Conservation (phyloP, 1,140 invertebrate species). For the Oryctes rhinoceros region DNA sequence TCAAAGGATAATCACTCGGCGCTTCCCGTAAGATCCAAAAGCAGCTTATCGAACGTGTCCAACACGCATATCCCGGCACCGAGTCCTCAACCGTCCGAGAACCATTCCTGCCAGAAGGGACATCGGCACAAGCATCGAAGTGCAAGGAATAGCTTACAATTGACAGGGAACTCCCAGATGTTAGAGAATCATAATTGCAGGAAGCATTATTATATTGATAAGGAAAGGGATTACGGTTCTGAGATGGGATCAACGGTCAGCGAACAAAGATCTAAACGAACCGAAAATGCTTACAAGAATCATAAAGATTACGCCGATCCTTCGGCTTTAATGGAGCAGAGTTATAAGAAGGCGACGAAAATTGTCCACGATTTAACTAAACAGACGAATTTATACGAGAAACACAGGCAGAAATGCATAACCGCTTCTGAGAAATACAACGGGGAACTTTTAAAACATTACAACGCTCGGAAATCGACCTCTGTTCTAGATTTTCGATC, state of each 20-base stretch:
- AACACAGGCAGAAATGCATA: constrained; percentile 57
- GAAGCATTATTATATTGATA: constrained; percentile 55
- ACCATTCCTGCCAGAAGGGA: constrained; percentile 56
- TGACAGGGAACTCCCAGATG: constrained; percentile 54
- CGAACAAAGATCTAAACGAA: constrained; percentile 55
- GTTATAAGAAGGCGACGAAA: constrained; percentile 59
- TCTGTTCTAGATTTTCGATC: constrained; percentile 59
- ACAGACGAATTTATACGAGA: constrained; percentile 56
- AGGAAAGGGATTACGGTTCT: constrained; percentile 64
- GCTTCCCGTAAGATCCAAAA: constrained; percentile 64
- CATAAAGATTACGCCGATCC: constrained; percentile 50
- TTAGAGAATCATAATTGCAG: constrained; percentile 54
- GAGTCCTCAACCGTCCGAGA: constrained; percentile 50
- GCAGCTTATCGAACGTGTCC: constrained; percentile 66
- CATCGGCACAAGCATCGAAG: constrained; percentile 57
- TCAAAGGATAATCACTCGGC: constrained; percentile 60
- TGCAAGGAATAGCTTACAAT: constrained; percentile 62
- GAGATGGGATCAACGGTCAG: constrained; percentile 65
- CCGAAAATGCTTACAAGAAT: constrained; percentile 47
- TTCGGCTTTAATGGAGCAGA: constrained; percentile 56
- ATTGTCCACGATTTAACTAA: constrained; percentile 59
- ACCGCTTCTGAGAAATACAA: constrained; percentile 59
- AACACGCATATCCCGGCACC: constrained; percentile 59
- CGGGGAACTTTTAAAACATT: constrained; percentile 57
- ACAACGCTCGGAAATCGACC: constrained; percentile 58